These are phyloP conservation scores for Mythimna albipuncta DNA, from an alignment of 2,888 invertebrate genomes.

Conservation along the genomic window DNA sequence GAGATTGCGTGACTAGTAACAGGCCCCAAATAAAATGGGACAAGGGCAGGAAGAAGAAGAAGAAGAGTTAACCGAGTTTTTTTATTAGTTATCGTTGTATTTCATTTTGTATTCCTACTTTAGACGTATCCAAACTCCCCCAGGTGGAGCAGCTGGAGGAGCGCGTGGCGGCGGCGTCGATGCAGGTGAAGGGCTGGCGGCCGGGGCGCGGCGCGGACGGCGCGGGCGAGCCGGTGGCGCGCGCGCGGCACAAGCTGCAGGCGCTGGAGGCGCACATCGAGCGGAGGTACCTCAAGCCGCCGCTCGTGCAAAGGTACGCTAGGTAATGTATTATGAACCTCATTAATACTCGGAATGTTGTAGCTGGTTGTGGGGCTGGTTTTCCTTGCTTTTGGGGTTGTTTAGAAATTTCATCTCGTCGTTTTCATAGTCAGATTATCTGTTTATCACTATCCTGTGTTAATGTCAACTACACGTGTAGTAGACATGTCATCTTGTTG, in stretches of 20 bases:
- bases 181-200: conserved; percentile 98
- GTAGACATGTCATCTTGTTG: too few relatives aligned
- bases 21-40: too few relatives aligned
- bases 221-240: conserved; percentile 90
- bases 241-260: conserved; percentile 93
- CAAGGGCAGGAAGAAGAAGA: too few relatives aligned
- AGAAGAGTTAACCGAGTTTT: too few relatives aligned
- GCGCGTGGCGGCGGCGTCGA: conserved; percentile 96
- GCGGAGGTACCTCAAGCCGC: conserved; percentile 97
- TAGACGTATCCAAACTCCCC: too few relatives aligned
- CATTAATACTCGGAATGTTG: conserved; percentile 1
- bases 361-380: too few relatives aligned
- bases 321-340: conserved; percentile 75
- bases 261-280: conserved; percentile 97
- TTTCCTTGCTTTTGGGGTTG: neutral
- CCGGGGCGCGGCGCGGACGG: conserved; percentile 85
- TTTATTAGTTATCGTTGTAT: too few relatives aligned
- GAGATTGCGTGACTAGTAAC: too few relatives aligned
- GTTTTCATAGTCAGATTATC: too few relatives aligned
- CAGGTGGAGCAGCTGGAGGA: conserved; percentile 96
- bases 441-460: neutral
- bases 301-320: conserved; percentile 92
- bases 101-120: too few relatives aligned
- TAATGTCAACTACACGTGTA: neutral
- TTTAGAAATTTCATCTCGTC: too few relatives aligned